phyloP scores from a whole-genome alignment of 2,113 vertebrate genomes.

The Epinephelus lanceolatus region DNA sequence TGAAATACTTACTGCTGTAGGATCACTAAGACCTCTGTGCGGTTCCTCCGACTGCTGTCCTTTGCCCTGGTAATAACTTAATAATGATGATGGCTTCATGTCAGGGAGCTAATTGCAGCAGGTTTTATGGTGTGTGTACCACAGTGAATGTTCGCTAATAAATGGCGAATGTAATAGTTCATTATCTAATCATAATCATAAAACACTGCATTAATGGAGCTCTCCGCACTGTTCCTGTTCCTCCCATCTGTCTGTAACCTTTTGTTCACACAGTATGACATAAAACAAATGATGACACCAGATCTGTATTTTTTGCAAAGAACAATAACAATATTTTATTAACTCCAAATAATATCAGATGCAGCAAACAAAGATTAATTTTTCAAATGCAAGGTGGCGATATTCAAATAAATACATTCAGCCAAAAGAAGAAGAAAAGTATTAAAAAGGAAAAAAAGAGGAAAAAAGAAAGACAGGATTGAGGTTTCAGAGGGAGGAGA shows the following conservation, averaged over 20 bases:
- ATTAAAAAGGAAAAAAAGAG: slow-evolving; percentile 12
- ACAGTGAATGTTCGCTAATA: not conserved
- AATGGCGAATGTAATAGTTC: slow-evolving; percentile 37
- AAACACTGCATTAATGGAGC: slow-evolving; percentile 30
- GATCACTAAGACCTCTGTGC: slow-evolving; percentile 4
- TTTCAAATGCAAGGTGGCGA: slow-evolving; percentile 76
- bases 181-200: slow-evolving; percentile 50
- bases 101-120: slow-evolving; percentile 44
- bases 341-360: slow-evolving; percentile 80
- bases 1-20: slow-evolving; percentile 48
- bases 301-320: slow-evolving; percentile 70
- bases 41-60: slow-evolving; percentile 14
- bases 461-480: slow-evolving; percentile 20
- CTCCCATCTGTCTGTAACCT: not conserved
- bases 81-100: slow-evolving; percentile 51
- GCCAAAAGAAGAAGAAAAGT: slow-evolving; percentile 68
- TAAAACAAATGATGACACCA: slow-evolving; percentile 19
- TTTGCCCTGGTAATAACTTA: slow-evolving; percentile 52
- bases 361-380: slow-evolving; percentile 79
- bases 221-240: not conserved
- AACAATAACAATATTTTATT: slow-evolving; percentile 81
- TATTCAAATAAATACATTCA: slow-evolving; percentile 80
- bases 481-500: slow-evolving; percentile 38
- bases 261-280: too few species aligned
- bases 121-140: slow-evolving; percentile 45